Base-by-base conservation (phyloP, 2,888 invertebrate genomes). In the Ennomos quercinarius region DNA sequence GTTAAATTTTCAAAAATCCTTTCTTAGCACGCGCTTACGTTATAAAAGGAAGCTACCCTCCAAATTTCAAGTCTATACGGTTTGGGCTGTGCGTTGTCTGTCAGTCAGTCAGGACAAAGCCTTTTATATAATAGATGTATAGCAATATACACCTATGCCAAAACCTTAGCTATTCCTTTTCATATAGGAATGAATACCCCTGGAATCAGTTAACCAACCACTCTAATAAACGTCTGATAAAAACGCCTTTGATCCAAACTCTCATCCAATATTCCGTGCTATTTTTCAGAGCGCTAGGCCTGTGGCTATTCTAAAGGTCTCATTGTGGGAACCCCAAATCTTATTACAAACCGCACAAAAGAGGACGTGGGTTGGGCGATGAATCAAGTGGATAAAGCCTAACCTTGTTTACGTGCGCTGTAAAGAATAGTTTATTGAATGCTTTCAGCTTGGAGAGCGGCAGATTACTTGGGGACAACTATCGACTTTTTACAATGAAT, bases 101-200 rank as follows among this genome's bases (percentile, higher is more conserved):
- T n/a, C n/a, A n/a, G n/a, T n/a, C n/a, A n/a, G n/a, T n/a, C n/a
- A n/a, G n/a, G n/a, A n/a, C n/a, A n/a, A n/a, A n/a, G n/a, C n/a
- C n/a, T n/a, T n/a, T n/a, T n/a, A n/a, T n/a, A n/a, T n/a, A n/a
- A n/a, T n/a, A n/a, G n/a, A n/a, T n/a, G n/a, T 17, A 17, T 17
- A 17, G 3, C 17, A 17, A 17, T 17, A n/a, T n/a, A n/a, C n/a
- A n/a, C n/a, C 17, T 17, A 2, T 17, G 4, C 4, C 17, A 27
- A 27, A 27, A 27, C 0, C 27, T 27, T 17, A 17, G 3, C 17
- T 17, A 17, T 27, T 27, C 6, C 27, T 6, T 27, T 6, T 27
- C 27, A 8, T 66, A 57, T 38, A n/a, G 54, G 37, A 48, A 58
- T 59, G 0, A 63, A 66, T 49, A 47, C 55, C 6, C 34, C 61